Evolutionary conservation across 2,888 invertebrate genomes (phyloP).

Genomic region (Penaeus monodon): DNA sequence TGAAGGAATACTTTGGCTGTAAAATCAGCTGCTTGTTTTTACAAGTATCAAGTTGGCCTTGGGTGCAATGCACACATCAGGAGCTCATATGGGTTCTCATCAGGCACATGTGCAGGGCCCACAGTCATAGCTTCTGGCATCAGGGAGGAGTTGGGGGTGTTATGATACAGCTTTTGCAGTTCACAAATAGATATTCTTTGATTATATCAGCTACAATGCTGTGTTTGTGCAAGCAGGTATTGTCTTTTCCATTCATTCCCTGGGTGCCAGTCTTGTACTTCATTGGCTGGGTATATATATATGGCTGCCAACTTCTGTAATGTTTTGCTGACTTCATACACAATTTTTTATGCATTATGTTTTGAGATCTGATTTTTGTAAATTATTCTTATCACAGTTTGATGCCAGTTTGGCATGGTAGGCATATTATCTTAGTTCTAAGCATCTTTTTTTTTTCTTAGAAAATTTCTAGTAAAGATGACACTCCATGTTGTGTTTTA

Average conservation of each 20-base stretch:
- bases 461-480: slow-evolving; percentile 59
- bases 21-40: slow-evolving; percentile 12
- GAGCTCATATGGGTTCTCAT: slow-evolving; percentile 2
- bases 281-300: slow-evolving; percentile 18
- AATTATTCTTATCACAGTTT: slow-evolving; percentile 55
- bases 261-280: slow-evolving; percentile 28
- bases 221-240: slow-evolving; percentile 25
- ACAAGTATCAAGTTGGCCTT: background rate
- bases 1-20: background rate
- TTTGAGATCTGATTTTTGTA: slow-evolving; percentile 53
- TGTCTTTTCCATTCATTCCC: slow-evolving; percentile 24
- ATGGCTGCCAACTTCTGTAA: slow-evolving; percentile 16
- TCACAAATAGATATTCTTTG: slow-evolving; percentile 15
- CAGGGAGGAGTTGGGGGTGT: slow-evolving; percentile 20
- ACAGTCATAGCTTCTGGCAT: slow-evolving; percentile 21
- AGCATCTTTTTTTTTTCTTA: slow-evolving; percentile 48
- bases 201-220: background rate
- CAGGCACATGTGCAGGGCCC: slow-evolving; percentile 5
- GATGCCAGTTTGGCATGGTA: slow-evolving; percentile 43
- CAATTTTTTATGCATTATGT: slow-evolving; percentile 32
- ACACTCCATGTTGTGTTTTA: slow-evolving; percentile 35
- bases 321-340: slow-evolving; percentile 36
- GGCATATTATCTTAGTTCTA: slow-evolving; percentile 58
- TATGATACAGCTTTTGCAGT: slow-evolving; percentile 15
- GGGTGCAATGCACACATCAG: background rate